Evolutionary conservation across 2,888 invertebrate genomes (phyloP).

Genomic region (Polydrusus tereticollis): DNA sequence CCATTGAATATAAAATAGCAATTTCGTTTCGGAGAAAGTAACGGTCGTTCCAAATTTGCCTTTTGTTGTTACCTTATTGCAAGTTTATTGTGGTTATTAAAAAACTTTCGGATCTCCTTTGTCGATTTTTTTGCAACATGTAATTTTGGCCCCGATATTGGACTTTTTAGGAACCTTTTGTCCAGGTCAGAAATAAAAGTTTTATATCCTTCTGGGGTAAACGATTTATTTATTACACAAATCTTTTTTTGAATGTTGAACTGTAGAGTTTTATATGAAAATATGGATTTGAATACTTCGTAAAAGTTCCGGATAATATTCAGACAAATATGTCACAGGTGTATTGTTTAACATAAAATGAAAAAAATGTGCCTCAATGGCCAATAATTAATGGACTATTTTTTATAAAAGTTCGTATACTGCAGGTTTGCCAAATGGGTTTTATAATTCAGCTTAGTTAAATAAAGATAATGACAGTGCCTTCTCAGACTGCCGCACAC

Average conservation of each 20-base stretch:
- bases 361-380: too few relatives aligned
- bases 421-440: too few relatives aligned
- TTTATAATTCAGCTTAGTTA: too few relatives aligned
- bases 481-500: too few relatives aligned
- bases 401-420: too few relatives aligned
- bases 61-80: conserved; percentile 23
- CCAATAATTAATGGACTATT: too few relatives aligned
- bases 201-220: conserved; percentile 10
- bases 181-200: conserved; percentile 13
- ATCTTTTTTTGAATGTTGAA: not conserved
- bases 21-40: conserved; percentile 25
- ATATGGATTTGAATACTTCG: too few relatives aligned
- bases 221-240: conserved; percentile 1
- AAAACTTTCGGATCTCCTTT: conserved; percentile 22
- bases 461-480: too few relatives aligned
- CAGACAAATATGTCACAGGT: too few relatives aligned
- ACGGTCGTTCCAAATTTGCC: conserved; percentile 15
- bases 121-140: conserved; percentile 17
- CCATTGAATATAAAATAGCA: conserved; percentile 28
- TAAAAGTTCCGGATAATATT: too few relatives aligned
- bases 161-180: conserved; percentile 11
- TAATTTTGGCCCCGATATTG: not conserved
- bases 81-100: conserved; percentile 34
- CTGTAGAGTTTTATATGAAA: not conserved
- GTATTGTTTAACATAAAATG: too few relatives aligned